Evolutionary conservation across 2,888 invertebrate species (phyloP).

Genomic region (Acanthosoma haemorrhoidale): DNA sequence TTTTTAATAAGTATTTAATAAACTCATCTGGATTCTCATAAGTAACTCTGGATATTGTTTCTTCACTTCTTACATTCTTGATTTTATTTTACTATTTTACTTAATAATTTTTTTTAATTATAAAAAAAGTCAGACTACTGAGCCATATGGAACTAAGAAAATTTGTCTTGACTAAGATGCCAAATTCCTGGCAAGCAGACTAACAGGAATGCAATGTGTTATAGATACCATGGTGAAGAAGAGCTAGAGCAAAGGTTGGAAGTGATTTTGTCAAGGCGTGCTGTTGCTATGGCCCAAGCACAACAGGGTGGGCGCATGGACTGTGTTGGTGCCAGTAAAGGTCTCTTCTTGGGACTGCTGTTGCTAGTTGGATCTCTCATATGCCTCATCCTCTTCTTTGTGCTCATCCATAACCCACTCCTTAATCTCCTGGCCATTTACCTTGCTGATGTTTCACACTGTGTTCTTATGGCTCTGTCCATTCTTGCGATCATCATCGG

Average conservation of each 20-base stretch:
- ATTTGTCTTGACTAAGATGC: too few species aligned
- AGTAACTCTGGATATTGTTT: too few species aligned
- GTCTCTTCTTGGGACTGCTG: slow-evolving; percentile 84
- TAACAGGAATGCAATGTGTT: too few species aligned
- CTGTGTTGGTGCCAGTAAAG: slow-evolving; percentile 91
- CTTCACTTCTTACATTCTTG: too few species aligned
- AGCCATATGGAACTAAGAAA: too few species aligned
- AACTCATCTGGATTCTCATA: too few species aligned
- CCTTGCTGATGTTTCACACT: slow-evolving; percentile 85
- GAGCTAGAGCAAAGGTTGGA: slow-evolving; percentile 83
- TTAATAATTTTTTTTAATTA: too few species aligned
- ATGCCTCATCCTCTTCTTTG: slow-evolving; percentile 92
- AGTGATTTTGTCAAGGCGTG: slow-evolving; percentile 79
- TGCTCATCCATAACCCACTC: slow-evolving; percentile 79
- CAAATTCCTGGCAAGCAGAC: too few species aligned
- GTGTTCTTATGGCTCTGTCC: slow-evolving; percentile 78
- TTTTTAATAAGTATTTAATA: too few species aligned
- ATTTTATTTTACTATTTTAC: too few species aligned
- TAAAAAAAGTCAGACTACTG: too few species aligned
- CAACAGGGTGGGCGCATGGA: slow-evolving; percentile 79
- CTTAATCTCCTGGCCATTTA: slow-evolving; percentile 81
- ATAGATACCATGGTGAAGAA: slow-evolving; percentile 65
- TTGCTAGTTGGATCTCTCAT: slow-evolving; percentile 85
- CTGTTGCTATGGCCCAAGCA: slow-evolving; percentile 78
- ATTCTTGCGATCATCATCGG: slow-evolving; percentile 86